Percentiles rank a stretch among this genome's conserved stretches.
These are phyloP conservation scores for Alitta virens DNA, from an alignment of 2,888 invertebrate species.

Conservation along the genomic window DNA sequence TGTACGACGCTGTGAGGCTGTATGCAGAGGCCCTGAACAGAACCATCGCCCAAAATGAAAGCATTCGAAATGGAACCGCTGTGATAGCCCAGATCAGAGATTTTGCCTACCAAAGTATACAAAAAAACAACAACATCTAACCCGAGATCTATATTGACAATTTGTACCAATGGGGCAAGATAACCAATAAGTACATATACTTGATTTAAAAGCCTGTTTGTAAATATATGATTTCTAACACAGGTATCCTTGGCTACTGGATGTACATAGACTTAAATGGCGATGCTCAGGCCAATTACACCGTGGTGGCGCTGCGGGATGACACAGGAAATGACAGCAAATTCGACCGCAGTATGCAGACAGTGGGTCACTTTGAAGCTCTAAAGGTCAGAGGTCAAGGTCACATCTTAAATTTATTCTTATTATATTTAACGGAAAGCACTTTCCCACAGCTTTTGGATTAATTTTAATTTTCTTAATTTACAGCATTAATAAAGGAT, in stretches of 20 bases:
- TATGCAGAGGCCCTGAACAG: conserved; percentile 82
- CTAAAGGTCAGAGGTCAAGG: too few relatives aligned
- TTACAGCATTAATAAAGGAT: too few relatives aligned
- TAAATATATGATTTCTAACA: too few relatives aligned
- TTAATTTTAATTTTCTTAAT: too few relatives aligned
- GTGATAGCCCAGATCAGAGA: conserved; percentile 59
- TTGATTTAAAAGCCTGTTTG: too few relatives aligned
- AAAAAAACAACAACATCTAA: too few relatives aligned
- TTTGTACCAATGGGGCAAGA: too few relatives aligned
- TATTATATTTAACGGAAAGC: too few relatives aligned
- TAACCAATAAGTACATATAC: too few relatives aligned
- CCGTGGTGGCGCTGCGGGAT: conserved; percentile 70
- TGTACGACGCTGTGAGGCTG: conserved; percentile 70
- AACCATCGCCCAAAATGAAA: conserved; percentile 67
- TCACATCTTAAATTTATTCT: too few relatives aligned
- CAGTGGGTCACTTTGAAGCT: not conserved
- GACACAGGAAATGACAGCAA: not conserved
- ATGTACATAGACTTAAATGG: conserved; percentile 77
- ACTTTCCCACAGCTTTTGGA: too few relatives aligned
- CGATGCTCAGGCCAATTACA: conserved; percentile 89
- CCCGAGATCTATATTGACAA: too few relatives aligned
- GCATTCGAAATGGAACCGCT: conserved; percentile 73
- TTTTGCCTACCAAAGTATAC: conserved; percentile 84
- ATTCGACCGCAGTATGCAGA: not conserved
- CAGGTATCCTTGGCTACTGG: conserved; percentile 1